A percentile compares a stretch with the other conserved stretches of the same genome.
Conservation (phyloP, 2,113 vertebrate species). For the Anguilla japonica region DNA sequence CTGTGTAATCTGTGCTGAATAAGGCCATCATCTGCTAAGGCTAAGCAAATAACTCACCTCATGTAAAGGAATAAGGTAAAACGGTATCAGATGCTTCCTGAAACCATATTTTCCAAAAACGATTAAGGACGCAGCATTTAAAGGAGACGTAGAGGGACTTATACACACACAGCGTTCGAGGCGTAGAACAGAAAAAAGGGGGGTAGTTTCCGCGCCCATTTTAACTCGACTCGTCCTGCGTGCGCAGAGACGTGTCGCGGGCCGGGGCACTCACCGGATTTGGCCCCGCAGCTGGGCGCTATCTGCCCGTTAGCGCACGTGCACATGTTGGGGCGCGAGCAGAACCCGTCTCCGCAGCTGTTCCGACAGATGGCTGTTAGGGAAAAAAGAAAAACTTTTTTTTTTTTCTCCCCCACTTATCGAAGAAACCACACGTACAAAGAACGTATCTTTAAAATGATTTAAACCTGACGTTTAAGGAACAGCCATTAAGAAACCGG, state of each 20-base stretch:
- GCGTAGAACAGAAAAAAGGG: background rate
- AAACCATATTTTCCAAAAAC: no score
- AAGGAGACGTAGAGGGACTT: background rate
- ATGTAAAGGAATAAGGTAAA: no score
- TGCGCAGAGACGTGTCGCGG: no score
- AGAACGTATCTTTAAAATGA: background rate
- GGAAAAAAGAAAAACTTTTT: background rate
- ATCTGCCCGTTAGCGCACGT: constrained; percentile 81
- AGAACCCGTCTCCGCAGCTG: constrained; percentile 84
- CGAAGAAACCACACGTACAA: constrained; percentile 11
- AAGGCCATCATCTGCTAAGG: no score
- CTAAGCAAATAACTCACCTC: no score
- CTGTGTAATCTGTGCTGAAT: no score
- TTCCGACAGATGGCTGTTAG: constrained; percentile 80
- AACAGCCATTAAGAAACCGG: background rate
- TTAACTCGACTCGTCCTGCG: no score
- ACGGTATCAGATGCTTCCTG: no score
- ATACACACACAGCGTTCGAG: background rate
- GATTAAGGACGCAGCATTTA: background rate
- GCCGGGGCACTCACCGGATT: constrained; percentile 61
- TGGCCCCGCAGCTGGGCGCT: constrained; percentile 72
- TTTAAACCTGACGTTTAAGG: background rate
- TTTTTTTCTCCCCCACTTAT: background rate
- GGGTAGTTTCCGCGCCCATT: no score
- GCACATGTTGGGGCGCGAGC: constrained; percentile 85